Evolutionary conservation across 2,113 vertebrate species (phyloP).

Genomic region (Solea senegalensis): DNA sequence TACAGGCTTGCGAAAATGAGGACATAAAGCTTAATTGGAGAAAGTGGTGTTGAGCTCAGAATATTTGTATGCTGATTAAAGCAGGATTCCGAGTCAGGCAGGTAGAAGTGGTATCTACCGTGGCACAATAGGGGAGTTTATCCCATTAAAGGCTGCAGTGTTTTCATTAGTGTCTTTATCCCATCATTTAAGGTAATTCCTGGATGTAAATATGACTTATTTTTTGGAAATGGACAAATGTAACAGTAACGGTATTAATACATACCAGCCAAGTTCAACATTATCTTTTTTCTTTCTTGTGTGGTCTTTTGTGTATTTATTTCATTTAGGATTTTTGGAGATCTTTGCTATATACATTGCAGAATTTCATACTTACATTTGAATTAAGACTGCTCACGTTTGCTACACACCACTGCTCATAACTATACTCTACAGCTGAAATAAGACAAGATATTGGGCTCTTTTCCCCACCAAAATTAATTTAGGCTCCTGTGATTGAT

Average conservation of each 20-base stretch:
- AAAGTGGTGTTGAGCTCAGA: neutral
- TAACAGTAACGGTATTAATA: too few relatives aligned
- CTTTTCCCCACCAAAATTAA: too few relatives aligned
- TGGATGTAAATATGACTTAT: too few relatives aligned
- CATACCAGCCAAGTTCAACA: too few relatives aligned
- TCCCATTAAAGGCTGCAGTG: neutral
- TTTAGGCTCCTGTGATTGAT: too few relatives aligned
- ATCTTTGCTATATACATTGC: too few relatives aligned
- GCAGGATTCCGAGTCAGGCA: neutral
- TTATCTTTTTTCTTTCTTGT: too few relatives aligned
- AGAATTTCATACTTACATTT: too few relatives aligned
- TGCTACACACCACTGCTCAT: neutral
- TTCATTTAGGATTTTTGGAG: too few relatives aligned
- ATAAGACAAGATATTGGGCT: neutral
- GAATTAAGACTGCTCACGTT: too few relatives aligned
- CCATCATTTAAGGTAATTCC: neutral
- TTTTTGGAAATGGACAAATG: neutral
- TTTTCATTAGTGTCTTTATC: neutral
- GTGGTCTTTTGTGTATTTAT: too few relatives aligned
- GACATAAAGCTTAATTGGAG: constrained; percentile 2
- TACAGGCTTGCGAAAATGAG: neutral
- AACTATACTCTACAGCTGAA: neutral
- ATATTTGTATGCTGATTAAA: neutral
- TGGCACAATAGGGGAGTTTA: too few relatives aligned
- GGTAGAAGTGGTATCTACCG: neutral